These are phyloP conservation scores for Andricus curvator DNA, from an alignment of 2,888 invertebrate species.

Conservation along the genomic window DNA sequence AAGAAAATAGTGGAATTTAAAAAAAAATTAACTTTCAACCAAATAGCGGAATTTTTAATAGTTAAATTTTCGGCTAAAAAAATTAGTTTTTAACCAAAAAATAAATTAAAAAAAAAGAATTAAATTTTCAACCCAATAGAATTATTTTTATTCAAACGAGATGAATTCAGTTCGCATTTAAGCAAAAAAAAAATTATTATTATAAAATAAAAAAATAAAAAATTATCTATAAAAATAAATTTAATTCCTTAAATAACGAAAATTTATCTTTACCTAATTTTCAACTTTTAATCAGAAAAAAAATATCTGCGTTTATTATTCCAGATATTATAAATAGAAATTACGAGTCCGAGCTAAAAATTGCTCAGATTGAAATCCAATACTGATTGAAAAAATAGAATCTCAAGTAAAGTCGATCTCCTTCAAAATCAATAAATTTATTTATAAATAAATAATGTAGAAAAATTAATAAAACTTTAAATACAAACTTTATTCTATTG, in stretches of 20 bases:
- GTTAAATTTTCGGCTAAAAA: no score
- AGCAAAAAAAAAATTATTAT: no score
- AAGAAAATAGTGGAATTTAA: no score
- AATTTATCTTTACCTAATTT: background rate
- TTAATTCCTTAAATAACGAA: background rate
- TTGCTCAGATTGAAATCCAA: constrained; percentile 10
- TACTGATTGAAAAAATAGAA: constrained; percentile 4
- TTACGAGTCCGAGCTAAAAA: background rate
- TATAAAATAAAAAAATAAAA: background rate
- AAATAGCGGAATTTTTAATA: no score
- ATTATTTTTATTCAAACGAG: no score
- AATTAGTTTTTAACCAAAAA: no score
- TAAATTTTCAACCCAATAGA: no score
- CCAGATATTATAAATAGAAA: constrained; percentile 3
- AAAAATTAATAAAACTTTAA: background rate
- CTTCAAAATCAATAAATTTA: background rate
- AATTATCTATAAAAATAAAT: background rate
- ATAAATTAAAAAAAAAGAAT: no score
- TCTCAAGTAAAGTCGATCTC: background rate
- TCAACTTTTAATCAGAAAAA: background rate
- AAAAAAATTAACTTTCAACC: no score
- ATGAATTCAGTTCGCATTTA: no score
- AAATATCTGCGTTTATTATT: background rate
- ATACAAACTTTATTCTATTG: background rate
- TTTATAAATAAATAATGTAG: background rate